Evolutionary conservation across 2,888 invertebrate species (phyloP), one percentile per base, ranked within the genome.

Genomic region (Idaea biselata): DNA sequence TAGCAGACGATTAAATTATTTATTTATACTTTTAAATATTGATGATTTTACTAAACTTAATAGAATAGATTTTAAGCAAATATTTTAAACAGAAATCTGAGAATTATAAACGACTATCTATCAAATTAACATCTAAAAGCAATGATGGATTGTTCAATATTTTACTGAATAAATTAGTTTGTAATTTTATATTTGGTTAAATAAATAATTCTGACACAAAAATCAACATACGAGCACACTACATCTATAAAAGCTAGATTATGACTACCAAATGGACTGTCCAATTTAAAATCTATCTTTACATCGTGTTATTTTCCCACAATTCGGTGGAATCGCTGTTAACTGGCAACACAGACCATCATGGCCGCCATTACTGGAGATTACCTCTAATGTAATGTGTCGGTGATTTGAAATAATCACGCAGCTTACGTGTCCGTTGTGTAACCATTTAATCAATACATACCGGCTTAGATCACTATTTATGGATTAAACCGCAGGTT

Each of bases 341-440:
- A 78, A 76, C 83, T 84, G 83, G 84, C 82, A 86, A 83, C 84
- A 84, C 81, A 70, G 71, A 71, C 78, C 78, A 80, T 81, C 77
- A 77, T 73, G 74, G 80, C 82, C 80, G 82, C 87, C 87, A 88
- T 90, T 87, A 86, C 80, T 72, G 76, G 82, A 88, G 91, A 89
- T 91, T 89, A 90, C 88, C 83, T 82, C 83, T 88, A 89, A 88
- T 90, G 89, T 89, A 83, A 89, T 85, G 88, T 85, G 86, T 80
- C 80, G 88, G 86, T 84, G 87, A 91, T 91, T 90, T 89, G 87
- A 91, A 91, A 91, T 91, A 91, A 91, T 91, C 88, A 84, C 88
- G 75, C 81, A 83, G 89, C 89, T 89, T 88, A 89, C 82, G 75
- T 67, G 76, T 76, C 71, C 73, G 76, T 75, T 80, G 81, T 82